Percentiles rank a stretch among this genome's conserved stretches.
These are phyloP conservation scores for Frieseomelitta varia DNA, from an alignment of 1,140 invertebrate genomes.

Conservation along the genomic window DNA sequence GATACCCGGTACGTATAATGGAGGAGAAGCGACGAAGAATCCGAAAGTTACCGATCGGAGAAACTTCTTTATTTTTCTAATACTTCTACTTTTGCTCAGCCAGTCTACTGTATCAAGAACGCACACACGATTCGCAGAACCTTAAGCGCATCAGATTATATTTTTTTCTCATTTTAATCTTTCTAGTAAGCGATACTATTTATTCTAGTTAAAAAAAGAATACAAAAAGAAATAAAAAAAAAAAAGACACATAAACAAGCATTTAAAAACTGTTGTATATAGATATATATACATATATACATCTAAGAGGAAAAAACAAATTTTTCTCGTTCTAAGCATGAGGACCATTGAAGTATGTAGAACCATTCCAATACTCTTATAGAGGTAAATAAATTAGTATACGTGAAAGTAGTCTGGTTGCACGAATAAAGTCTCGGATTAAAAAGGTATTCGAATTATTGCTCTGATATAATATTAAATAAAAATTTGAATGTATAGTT, in stretches of 20 bases:
- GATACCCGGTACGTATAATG: neutral
- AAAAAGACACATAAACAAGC: neutral
- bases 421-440: slow-evolving; percentile 24
- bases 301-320: slow-evolving; percentile 33
- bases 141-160: slow-evolving; percentile 44
- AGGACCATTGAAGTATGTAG: slow-evolving; percentile 57
- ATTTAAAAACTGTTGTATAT: slow-evolving; percentile 48
- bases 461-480: slow-evolving; percentile 18
- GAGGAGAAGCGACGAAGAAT: neutral
- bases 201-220: slow-evolving; percentile 34
- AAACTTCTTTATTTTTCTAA: slow-evolving; percentile 56
- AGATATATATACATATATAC: slow-evolving; percentile 33
- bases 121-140: slow-evolving; percentile 51
- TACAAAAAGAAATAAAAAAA: slow-evolving; percentile 7
- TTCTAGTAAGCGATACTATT: slow-evolving; percentile 33
- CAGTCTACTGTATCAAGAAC: slow-evolving; percentile 37
- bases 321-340: slow-evolving; percentile 57
- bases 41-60: slow-evolving; percentile 41
- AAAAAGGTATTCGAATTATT: neutral
- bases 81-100: slow-evolving; percentile 50
- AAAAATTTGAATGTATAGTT: neutral
- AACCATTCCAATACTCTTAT: slow-evolving; percentile 44
- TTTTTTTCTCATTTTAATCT: slow-evolving; percentile 50
- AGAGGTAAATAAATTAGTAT: slow-evolving; percentile 36
- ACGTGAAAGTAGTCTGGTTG: slow-evolving; percentile 30